Percentiles rank a stretch among this genome's conserved stretches.
Conservation (phyloP, 2,888 invertebrate species). For the Cephalotes varians region DNA sequence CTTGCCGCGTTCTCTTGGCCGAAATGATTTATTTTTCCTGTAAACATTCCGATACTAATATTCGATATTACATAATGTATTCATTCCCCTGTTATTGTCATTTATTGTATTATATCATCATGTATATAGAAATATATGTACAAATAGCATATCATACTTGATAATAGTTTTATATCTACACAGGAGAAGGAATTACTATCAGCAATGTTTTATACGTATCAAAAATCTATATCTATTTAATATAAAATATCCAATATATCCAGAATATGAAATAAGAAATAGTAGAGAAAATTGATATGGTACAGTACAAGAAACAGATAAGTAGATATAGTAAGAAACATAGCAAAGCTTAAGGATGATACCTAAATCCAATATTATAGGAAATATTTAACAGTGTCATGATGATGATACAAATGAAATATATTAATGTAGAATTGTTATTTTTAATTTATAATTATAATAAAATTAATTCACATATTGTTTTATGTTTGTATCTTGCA, state of each 20-base stretch:
- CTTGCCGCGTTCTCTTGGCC: conserved; percentile 94
- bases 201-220: conserved; percentile 25
- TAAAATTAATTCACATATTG: conserved; percentile 17
- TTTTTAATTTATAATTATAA: conserved; percentile 5
- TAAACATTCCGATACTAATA: conserved; percentile 71
- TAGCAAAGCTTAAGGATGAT: conserved; percentile 16
- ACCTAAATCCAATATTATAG: not conserved
- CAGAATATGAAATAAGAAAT: conserved; percentile 7
- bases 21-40: conserved; percentile 97
- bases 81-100: conserved; percentile 68
- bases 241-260: conserved; percentile 55
- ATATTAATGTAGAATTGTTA: not conserved
- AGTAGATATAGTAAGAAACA: conserved; percentile 6
- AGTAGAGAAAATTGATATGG: conserved; percentile 58
- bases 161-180: conserved; percentile 49
- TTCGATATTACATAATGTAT: not conserved
- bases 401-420: not conserved
- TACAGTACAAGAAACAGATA: conserved; percentile 40
- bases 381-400: conserved; percentile 7
- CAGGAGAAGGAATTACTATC: conserved; percentile 68
- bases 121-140: not conserved
- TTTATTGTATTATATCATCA: not conserved
- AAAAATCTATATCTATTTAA: conserved; percentile 60
- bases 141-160: not conserved
- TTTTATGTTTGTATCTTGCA: not conserved